Evolutionary conservation across 2,797 vertebrate species (phyloP).

Genomic region (Xenops minutus): DNA sequence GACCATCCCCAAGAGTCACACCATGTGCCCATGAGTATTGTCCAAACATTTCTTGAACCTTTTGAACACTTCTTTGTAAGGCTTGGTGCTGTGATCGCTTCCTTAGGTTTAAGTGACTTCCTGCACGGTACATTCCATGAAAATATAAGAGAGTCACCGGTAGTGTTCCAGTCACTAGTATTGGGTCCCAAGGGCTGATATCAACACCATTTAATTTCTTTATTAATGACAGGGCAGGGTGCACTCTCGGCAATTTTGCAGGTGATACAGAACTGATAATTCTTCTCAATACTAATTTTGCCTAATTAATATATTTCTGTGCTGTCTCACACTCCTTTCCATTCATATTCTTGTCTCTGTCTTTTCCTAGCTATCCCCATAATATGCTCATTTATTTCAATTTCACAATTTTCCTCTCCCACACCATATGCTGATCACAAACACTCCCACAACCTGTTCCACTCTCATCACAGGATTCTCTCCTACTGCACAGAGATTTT

Average conservation of each 20-base stretch:
- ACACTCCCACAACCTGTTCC: neutral
- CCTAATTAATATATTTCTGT: neutral
- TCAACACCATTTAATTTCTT: neutral
- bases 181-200: neutral
- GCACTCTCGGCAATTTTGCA: neutral
- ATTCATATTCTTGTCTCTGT: neutral
- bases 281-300: neutral
- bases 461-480: neutral
- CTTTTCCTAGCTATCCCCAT: neutral
- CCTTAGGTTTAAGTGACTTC: neutral
- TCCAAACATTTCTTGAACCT: neutral
- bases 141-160: neutral
- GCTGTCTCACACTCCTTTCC: neutral
- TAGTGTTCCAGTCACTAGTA: neutral
- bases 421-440: neutral
- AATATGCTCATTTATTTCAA: neutral
- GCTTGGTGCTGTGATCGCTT: neutral
- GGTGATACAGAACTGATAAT: neutral
- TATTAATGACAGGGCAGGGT: neutral
- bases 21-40: neutral
- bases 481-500: neutral
- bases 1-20: neutral
- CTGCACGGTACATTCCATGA: neutral
- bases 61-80: too few relatives aligned
- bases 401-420: neutral